Base-by-base conservation (phyloP, 2,888 invertebrate species). In the Chrysolina americana region DNA sequence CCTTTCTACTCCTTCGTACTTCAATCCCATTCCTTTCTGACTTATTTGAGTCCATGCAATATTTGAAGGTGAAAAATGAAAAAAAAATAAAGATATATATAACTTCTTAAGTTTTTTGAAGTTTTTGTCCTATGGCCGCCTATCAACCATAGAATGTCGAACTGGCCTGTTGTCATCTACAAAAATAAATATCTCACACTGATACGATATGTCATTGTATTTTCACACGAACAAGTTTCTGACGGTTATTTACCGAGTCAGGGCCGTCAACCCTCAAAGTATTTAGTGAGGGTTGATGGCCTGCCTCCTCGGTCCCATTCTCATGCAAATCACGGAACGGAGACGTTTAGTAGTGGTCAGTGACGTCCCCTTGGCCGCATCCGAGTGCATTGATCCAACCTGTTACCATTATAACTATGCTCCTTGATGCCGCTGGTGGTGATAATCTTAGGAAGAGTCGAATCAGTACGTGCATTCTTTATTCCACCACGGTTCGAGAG, bases 341-440 rank as follows among this genome's bases (percentile, higher is more conserved):
- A 74, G 78, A 77, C 79, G 79, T 77, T 79, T 79, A 28, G 78
- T 76, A 78, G 78, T 81, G 82, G 81, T 82, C 82, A 82, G 81
- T 82, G 80, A 80, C 80, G 80, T 76, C 70, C 76, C 65, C 50
- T 73, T 53, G 64, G 71, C 76, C 76, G 78, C 77, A 71, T 78
- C 68, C 73, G 66, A 74, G 81, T 71, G 76, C 81, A 78, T 75
- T 80, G 78, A 76, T 78, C 78, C 73, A 76, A 66, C 65, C 68
- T 68, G 68, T 64, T 47, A 23, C 44, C 62, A 56, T 68, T 50
- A 21, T 70, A 59, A 59, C 59, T 59, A 59, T 59, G 28, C n/a
- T 59, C 28, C 59, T 50, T 59, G n/a, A 44, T 71, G 59, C 64
- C 65, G 73, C 62, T 63, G 65, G 53, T 73, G 65, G 69, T 64